Base-by-base conservation (phyloP, 2,113 vertebrate genomes). In the Labeo rohita region DNA sequence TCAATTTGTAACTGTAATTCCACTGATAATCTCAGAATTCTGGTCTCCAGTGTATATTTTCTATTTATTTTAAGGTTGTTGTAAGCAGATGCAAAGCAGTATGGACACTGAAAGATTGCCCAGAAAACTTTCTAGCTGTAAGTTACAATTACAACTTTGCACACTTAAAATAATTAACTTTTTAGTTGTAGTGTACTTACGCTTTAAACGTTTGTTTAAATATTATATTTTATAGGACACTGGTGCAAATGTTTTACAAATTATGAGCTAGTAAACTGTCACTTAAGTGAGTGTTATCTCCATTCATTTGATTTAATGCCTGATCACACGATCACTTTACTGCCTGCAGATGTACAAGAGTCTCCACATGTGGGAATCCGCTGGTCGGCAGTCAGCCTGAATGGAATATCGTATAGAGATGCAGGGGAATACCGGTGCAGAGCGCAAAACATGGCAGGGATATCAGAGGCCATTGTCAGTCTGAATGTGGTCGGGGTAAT, bases 361-460 rank as follows among this genome's bases (percentile, higher is more conserved):
- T 97, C 96, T 89, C 97, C 97, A 86, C 93, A 90, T 70, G 96
- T 97, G 21, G 98, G 97, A 65, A 92, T 96, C 78, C 94, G 96
- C 81, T 98, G 97, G 97, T 98, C 97, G 4, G 95, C 98, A 65
- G 95, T 99, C 86, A 99, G 96, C 91, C 81, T 99, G 89, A 97
- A 96, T 1, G 96, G 95, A 16, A 93, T 99, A 88, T 97, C 96
- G 0, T 95, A 96, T 92, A 94, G 94, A 88, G 97, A 99, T 0
- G 96, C 97, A n/a, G 97, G 98, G 15, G 95, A 98, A 90, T 99
- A 98, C 90, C 95, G 95, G 68, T 99, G 97, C 88, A 96, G 95
- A 89, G 97, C 97, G 54, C 97, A 96, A 90, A 99, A 98, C 80
- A 92, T 97, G 92, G 98, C 96, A 18, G 97, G 97, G 76, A 93